Evolutionary conservation across 2,797 vertebrate genomes (phyloP), one percentile per base, ranked within the genome.

Genomic region (Sphenopsis melanotis): DNA sequence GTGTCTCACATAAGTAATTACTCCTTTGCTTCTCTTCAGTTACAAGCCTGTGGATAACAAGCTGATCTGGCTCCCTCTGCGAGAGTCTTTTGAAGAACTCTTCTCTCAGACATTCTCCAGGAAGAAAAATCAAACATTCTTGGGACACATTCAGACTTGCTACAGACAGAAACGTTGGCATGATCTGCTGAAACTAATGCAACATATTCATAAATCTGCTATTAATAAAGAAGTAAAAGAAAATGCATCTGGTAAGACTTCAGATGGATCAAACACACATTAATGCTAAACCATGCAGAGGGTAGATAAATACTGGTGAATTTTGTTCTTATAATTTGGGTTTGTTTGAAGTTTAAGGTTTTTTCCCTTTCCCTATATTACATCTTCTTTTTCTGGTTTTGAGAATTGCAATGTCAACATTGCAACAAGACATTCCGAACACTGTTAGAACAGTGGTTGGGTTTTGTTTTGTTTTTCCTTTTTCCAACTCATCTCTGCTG

Each of bases 131-230:
- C 98, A 98, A 64, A 99, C 99, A 0, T 99, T 99, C 92, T 97
- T 99, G 95, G 99, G 99, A 26, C 99, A 99, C 23, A 98, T 99
- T 93, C 99, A 99, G 97, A 99, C 99, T 66, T 99, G 99, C 97
- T 99, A 99, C 82, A 98, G 98, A 82, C 98, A 98, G 66, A 99
- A 99, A 64, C 99, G 99, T 72, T 99, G 99, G 99, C 98, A 98
- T 47, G 99, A 99, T 93, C 98, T 99, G 53, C 98, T 99, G 13
- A 99, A 98, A 96, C 97, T 99, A 89, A 99, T 99, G 99, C 99
- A 99, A 26, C 99, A 99, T 41, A 99, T 99, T 63, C 98, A 99
- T 94, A 99, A 98, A 96, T 99, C 99, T 7, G 99, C 99, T 23
- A 49, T 99, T 66, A 98, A 97, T 44, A 99, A 99, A 88, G 98